A percentile compares a stretch with the other conserved stretches of the same genome.
These are phyloP conservation scores for Oreocharis arfaki DNA, from an alignment of 2,113 vertebrate genomes.

Conservation along the genomic window DNA sequence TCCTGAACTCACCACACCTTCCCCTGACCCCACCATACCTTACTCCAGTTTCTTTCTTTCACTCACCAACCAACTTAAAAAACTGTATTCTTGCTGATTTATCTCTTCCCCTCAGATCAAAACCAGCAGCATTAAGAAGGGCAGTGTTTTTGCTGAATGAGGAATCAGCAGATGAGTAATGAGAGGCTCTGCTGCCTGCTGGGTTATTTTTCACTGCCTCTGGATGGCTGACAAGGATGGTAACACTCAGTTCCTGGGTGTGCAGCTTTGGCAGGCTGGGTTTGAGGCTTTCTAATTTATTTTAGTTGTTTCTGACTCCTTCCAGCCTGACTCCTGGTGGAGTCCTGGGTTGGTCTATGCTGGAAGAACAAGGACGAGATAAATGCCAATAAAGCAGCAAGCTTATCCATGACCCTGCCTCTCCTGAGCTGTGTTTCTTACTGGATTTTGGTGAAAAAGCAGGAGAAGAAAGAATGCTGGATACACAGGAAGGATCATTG, in stretches of 20 bases:
- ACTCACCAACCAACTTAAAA: constrained; percentile 8
- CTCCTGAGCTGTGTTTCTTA: not conserved
- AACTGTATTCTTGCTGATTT: constrained; percentile 35
- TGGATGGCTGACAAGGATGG: not conserved
- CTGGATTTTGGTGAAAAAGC: not conserved
- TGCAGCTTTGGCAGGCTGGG: not conserved
- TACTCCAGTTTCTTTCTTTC: constrained; percentile 36
- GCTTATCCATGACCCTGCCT: not conserved
- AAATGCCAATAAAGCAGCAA: not conserved
- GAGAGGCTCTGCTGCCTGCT: not conserved
- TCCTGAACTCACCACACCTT: constrained; percentile 30
- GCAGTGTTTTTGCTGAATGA: constrained; percentile 16
- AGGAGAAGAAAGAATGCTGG: not conserved
- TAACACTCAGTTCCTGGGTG: not conserved
- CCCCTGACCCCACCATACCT: constrained; percentile 12
- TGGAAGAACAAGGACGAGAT: not conserved
- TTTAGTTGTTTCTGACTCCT: not conserved
- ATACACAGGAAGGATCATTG: not conserved
- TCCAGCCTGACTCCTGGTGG: not conserved
- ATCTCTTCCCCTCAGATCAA: constrained; percentile 19
- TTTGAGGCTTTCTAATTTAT: not conserved
- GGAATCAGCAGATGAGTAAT: constrained; percentile 41
- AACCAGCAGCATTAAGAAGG: not conserved
- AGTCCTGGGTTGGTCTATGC: not conserved
- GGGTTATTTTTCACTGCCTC: not conserved